Base-by-base conservation (phyloP, 1,140 invertebrate species). In the Bombus waltoni region DNA sequence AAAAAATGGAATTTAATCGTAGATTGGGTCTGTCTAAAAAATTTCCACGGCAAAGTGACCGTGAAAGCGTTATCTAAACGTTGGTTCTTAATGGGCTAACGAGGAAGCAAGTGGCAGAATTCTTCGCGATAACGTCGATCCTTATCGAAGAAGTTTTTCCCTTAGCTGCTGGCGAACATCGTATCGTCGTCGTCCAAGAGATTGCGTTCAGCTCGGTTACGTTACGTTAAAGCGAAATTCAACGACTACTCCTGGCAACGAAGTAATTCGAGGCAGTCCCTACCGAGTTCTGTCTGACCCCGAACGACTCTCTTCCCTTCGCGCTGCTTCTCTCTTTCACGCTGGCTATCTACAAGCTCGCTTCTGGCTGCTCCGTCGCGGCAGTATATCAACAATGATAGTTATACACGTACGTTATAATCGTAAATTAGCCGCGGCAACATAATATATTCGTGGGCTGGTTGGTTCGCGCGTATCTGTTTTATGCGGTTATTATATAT, bases 401-500 rank as follows among this genome's bases (percentile, higher is more conserved):
- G 94, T 95, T 95, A 95, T 95, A 95, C 93, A 95, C 94, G 94
- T 95, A 94, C 94, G 94, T 95, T 95, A 95, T 95, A 95, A 95
- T 95, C 95, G 95, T 95, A 95, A 95, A 95, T 95, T 95, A 95
- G 94, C 93, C 93, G 91, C 92, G 91, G 95, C 94, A 95, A 95
- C 95, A 95, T 95, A 95, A 95, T 95, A 95, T 95, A 95, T 95
- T 95, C 95, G 94, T 93, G 94, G 91, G 94, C 90, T 88, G 94
- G 93, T 93, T 93, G 93, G 91, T 94, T 95, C 94, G 94, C 94
- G 94, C 94, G 94, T 95, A 95, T 95, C 94, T 95, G 94, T 95
- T 95, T 95, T 95, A 95, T 95, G 95, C 94, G 93, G 94, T 95
- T 95, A 95, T 95, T 95, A 95, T 95, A 95, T 95, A 95, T 94